These are phyloP conservation scores for Belonocnema kinseyi DNA, from an alignment of 1,140 invertebrate species.

Conservation along the genomic window DNA sequence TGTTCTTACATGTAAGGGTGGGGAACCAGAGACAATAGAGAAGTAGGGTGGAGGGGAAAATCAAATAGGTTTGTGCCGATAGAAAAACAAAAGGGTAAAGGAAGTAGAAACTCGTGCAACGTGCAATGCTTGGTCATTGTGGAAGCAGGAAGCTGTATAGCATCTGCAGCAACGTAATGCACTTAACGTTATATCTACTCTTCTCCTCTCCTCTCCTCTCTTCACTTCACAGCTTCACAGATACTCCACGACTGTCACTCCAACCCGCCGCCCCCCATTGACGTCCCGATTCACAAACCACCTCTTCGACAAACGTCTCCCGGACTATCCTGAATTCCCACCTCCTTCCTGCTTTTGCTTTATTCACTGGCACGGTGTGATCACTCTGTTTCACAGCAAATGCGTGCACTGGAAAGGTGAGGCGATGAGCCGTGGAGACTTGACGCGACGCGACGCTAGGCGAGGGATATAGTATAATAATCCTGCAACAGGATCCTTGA, in stretches of 20 bases:
- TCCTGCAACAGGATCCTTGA: not conserved
- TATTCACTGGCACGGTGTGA: constrained; percentile 13
- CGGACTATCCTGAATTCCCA: constrained; percentile 6
- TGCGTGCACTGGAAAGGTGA: not conserved
- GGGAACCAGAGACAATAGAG: constrained; percentile 27
- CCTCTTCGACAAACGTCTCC: constrained; percentile 6
- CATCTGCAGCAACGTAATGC: constrained; percentile 53
- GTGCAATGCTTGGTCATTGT: constrained; percentile 45
- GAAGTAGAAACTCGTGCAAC: constrained; percentile 27
- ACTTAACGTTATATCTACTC: constrained; percentile 56
- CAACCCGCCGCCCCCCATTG: constrained; percentile 42
- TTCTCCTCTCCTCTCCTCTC: constrained; percentile 12
- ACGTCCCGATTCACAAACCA: constrained; percentile 32
- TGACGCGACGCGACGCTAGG: not conserved
- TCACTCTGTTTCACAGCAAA: constrained; percentile 17
- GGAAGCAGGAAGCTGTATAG: constrained; percentile 45
- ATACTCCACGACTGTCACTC: constrained; percentile 54
- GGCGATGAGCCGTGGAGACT: not conserved
- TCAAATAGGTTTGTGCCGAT: constrained; percentile 19
- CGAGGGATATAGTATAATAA: too few species aligned
- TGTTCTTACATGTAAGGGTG: constrained; percentile 13
- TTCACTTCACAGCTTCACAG: constrained; percentile 30
- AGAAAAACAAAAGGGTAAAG: constrained; percentile 25
- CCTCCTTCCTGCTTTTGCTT: not conserved
- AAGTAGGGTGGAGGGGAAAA: constrained; percentile 1